phyloP scores from a whole-genome alignment of 2,888 invertebrate genomes.

The Ctena decussata region DNA sequence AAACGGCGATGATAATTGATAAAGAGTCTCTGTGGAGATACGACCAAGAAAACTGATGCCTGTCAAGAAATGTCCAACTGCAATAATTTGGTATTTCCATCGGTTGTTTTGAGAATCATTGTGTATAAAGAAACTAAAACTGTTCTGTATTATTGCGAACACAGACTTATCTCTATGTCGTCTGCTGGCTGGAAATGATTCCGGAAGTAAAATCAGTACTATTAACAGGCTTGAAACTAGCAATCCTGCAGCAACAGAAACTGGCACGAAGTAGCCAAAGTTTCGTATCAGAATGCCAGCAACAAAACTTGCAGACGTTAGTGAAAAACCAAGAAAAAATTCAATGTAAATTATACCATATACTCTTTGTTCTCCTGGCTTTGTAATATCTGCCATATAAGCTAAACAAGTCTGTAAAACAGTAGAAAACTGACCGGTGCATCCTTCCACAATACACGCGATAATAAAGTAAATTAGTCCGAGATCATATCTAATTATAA shows the following conservation, averaged over 20 bases:
- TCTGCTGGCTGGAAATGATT: slow-evolving; percentile 44
- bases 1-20: slow-evolving; percentile 59
- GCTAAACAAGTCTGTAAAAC: slow-evolving; percentile 53
- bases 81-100: slow-evolving; percentile 54
- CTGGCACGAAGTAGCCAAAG: slow-evolving; percentile 41
- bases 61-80: slow-evolving; percentile 39
- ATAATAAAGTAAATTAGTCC: slow-evolving; percentile 57
- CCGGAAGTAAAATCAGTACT: slow-evolving; percentile 41
- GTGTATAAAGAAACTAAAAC: slow-evolving; percentile 39
- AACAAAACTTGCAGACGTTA: slow-evolving; percentile 32
- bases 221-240: slow-evolving; percentile 26
- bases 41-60: slow-evolving; percentile 47
- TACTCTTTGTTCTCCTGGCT: slow-evolving; percentile 44
- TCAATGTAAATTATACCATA: slow-evolving; percentile 53
- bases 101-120: slow-evolving; percentile 39
- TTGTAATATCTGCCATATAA: slow-evolving; percentile 61
- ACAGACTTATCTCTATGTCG: slow-evolving; percentile 30
- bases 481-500: slow-evolving; percentile 65
- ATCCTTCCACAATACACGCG: slow-evolving; percentile 67
- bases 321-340: slow-evolving; percentile 28
- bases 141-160: slow-evolving; percentile 29
- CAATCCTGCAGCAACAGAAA: slow-evolving; percentile 35
- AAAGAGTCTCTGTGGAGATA: slow-evolving; percentile 54
- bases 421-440: slow-evolving; percentile 54
- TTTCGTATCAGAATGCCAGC: slow-evolving; percentile 60